Evolutionary conservation across 2,113 vertebrate species (phyloP).

Genomic region (Pomatorhinus ruficollis): DNA sequence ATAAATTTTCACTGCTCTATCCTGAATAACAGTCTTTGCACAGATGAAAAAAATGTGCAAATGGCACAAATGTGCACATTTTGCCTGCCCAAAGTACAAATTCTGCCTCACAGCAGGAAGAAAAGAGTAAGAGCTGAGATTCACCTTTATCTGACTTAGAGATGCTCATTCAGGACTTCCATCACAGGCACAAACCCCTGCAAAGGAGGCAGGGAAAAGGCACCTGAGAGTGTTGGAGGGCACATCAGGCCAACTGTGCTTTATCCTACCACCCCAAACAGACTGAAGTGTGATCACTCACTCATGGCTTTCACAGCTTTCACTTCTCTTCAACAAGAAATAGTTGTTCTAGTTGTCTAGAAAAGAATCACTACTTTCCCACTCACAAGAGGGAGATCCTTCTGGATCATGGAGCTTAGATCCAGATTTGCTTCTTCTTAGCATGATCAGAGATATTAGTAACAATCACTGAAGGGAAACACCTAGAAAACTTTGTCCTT

Average conservation of each 20-base stretch:
- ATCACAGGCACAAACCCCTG: background rate
- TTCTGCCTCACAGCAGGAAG: background rate
- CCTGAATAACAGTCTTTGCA: background rate
- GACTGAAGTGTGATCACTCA: background rate
- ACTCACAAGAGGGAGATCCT: background rate
- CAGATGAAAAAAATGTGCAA: background rate
- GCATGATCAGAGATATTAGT: background rate
- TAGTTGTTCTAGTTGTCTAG: background rate
- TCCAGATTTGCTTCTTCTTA: background rate
- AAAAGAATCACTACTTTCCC: background rate
- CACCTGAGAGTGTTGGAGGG: background rate
- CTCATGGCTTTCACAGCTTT: background rate
- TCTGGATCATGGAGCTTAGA: background rate
- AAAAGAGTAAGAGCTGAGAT: background rate
- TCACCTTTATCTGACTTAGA: background rate
- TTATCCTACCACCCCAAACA: background rate
- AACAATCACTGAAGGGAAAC: background rate
- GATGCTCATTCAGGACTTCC: background rate
- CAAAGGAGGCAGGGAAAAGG: background rate
- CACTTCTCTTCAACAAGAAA: background rate
- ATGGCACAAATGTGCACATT: background rate
- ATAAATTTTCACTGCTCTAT: background rate
- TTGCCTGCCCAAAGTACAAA: background rate
- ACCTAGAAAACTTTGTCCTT: background rate
- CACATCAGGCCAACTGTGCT: background rate